phyloP scores from a whole-genome alignment of 2,797 vertebrate species.

The Diglossa cyanea region DNA sequence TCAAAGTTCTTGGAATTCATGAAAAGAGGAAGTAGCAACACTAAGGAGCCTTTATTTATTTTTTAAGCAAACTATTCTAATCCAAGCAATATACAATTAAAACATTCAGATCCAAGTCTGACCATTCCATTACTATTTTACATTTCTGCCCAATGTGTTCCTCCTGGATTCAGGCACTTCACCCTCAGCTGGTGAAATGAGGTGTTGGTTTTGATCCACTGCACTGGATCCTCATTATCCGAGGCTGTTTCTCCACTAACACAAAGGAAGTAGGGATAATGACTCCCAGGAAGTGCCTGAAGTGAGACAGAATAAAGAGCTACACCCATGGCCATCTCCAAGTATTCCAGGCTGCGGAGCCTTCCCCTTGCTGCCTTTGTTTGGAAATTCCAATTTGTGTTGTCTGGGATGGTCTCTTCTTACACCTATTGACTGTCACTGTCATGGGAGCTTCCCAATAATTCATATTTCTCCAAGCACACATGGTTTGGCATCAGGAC shows the following conservation, averaged over 20 bases:
- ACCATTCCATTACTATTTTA: background rate
- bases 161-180: background rate
- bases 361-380: background rate
- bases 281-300: background rate
- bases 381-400: rapidly evolving
- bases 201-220: background rate
- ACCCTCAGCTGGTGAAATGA: background rate
- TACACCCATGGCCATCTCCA: background rate
- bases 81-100: background rate
- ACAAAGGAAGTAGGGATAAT: background rate
- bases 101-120: background rate
- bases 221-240: background rate
- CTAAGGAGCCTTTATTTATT: background rate
- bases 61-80: background rate
- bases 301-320: rapidly evolving
- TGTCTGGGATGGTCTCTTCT: rapidly evolving
- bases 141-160: background rate
- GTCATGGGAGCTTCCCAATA: rapidly evolving
- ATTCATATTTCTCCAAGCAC: background rate
- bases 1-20: background rate
- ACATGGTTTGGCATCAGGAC: rapidly evolving
- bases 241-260: background rate
- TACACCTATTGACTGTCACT: background rate
- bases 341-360: rapidly evolving
- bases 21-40: background rate